phyloP scores from a whole-genome alignment of 2,797 vertebrate species.

The Phoeniculus purpureus region DNA sequence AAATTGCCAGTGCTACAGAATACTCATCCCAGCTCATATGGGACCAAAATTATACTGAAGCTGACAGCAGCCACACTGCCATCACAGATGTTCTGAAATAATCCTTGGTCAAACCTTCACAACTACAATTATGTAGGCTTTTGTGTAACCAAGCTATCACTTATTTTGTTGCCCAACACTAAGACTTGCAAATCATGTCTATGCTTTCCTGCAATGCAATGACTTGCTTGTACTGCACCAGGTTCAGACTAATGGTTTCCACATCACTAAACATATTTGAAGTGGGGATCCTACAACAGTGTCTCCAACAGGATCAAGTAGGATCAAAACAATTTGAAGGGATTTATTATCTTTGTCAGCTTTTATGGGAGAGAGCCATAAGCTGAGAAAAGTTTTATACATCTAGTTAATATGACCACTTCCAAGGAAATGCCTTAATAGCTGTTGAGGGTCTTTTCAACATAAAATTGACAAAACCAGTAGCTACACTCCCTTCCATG shows the following conservation, averaged over 20 bases:
- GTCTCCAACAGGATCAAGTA: background rate
- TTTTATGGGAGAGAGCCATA: too few species aligned
- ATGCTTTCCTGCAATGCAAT: slow-evolving; percentile 62
- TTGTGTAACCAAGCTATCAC: slow-evolving; percentile 39
- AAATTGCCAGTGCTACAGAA: slow-evolving; percentile 38
- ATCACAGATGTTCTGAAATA: slow-evolving; percentile 58
- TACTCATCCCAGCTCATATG: slow-evolving; percentile 26
- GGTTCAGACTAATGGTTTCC: slow-evolving; percentile 57
- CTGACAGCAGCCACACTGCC: slow-evolving; percentile 51
- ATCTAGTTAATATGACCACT: slow-evolving; percentile 53
- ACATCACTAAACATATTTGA: slow-evolving; percentile 66
- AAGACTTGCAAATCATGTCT: slow-evolving; percentile 47
- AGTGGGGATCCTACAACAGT: slow-evolving; percentile 53
- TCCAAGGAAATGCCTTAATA: slow-evolving; percentile 60
- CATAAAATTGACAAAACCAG: slow-evolving; percentile 9
- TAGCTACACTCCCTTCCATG: background rate
- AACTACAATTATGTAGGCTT: slow-evolving; percentile 34
- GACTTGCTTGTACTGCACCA: slow-evolving; percentile 57
- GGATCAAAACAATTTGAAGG: slow-evolving; percentile 51
- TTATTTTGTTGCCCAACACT: slow-evolving; percentile 48
- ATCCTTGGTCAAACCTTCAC: slow-evolving; percentile 36
- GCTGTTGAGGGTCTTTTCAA: slow-evolving; percentile 14
- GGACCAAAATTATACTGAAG: slow-evolving; percentile 34
- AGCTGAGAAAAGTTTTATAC: too few species aligned
- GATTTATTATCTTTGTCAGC: slow-evolving; percentile 70